Base-by-base conservation (phyloP, 2,113 vertebrate genomes). In the Gnathonemus echidnorhynchus region DNA sequence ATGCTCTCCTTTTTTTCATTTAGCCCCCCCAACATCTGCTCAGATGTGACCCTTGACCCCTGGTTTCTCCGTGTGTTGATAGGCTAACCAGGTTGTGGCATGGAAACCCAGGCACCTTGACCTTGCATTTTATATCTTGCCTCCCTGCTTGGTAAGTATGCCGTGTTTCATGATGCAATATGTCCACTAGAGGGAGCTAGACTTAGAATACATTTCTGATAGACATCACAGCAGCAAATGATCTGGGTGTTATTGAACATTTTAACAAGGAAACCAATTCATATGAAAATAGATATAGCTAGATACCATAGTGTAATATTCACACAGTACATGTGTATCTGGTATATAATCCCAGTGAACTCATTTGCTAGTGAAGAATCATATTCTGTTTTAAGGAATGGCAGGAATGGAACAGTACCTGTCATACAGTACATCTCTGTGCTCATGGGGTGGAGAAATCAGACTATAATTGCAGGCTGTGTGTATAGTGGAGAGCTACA, bases 31-130 rank as follows among this genome's bases (percentile, higher is more conserved):
- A 90, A 89, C 88, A 46, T 31, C 19, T n/a, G n/a, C 88, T 93
- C 92, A 90, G 88, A 91, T 92, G 91, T 91, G 90, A 93, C 91
- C 91, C 91, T 50, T 91, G 77, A 92, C 88, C 91, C 89, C 77
- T 83, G 84, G 84, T 39, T 39, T 42, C 35, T 11, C 31, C 49
- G 0, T 15, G 49, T n/a, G 31, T 83, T 27, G 58, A 74, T 58
- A 46, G 35, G 62, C n/a, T 39, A 39, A 80, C 74, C 35, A 80
- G 35, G 74, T 80, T 19, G 35, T 6, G 6, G 5, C 74, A 42
- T 80, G 74, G 15, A 80, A 80, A 80, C 35, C 15, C 74, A 35
- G 35, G 35, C 31, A 77, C 27, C 70, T 77, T 39, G 70, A 39
- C 31, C 31, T 77, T 77, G 31, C 11, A 77, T 77, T 77, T 39